Conservation (phyloP, 2,888 invertebrate genomes). For the Melitaea athalia region DNA sequence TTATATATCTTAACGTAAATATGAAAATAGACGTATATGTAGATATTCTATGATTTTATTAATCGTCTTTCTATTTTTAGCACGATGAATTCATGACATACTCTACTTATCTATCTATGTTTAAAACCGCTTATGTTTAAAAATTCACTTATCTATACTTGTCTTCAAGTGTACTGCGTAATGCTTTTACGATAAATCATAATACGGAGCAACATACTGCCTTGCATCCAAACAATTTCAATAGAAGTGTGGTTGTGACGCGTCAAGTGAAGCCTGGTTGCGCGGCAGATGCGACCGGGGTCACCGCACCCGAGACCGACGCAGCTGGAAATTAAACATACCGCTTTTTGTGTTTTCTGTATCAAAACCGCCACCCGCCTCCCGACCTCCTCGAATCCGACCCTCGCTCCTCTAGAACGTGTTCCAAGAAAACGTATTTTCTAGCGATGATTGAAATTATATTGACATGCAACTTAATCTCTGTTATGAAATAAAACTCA, state of each 20-base stretch:
- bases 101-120: too few species aligned
- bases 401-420: constrained; percentile 9
- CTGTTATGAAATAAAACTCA: constrained; percentile 41
- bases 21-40: too few species aligned
- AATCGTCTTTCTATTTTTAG: too few species aligned
- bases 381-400: constrained; percentile 1
- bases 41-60: too few species aligned
- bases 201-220: constrained; percentile 26
- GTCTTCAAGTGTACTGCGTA: not conserved
- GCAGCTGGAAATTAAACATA: constrained; percentile 66
- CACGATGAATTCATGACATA: too few species aligned
- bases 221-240: constrained; percentile 40
- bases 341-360: constrained; percentile 58
- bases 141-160: not conserved
- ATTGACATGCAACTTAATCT: constrained; percentile 33
- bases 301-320: constrained; percentile 66
- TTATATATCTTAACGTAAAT: too few species aligned
- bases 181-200: constrained; percentile 9
- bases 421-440: constrained; percentile 3
- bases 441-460: constrained; percentile 23
- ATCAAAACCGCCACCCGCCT: constrained; percentile 22
- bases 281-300: constrained; percentile 70
- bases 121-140: too few species aligned
- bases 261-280: constrained; percentile 58
- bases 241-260: constrained; percentile 59